Percentiles rank a stretch among this genome's conserved stretches.
phyloP scores from a whole-genome alignment of 2,113 vertebrate genomes.

The Erythrolamprus reginae region DNA sequence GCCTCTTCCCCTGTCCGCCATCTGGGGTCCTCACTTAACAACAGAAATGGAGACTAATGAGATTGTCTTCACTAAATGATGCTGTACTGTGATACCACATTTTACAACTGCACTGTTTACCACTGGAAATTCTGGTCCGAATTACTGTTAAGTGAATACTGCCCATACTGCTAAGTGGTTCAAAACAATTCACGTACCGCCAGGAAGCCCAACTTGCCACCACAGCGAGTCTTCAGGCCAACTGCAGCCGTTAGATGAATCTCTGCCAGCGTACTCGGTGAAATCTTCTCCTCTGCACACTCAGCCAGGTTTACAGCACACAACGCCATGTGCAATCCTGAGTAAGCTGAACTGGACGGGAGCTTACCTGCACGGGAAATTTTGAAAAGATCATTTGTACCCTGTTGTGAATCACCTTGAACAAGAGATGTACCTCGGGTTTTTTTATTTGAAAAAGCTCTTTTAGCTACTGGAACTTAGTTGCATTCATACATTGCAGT shows the following conservation, averaged over 20 bases:
- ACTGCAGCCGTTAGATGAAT: slow-evolving; percentile 89
- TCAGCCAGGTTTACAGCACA: slow-evolving; percentile 92
- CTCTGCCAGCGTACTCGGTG: slow-evolving; percentile 79
- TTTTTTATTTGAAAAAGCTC: not conserved
- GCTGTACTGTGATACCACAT: not conserved
- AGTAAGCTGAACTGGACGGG: slow-evolving; percentile 78
- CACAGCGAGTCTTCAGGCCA: slow-evolving; percentile 82
- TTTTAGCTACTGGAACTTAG: not conserved
- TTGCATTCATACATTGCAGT: not conserved
- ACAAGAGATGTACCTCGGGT: not conserved
- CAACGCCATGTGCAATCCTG: slow-evolving; percentile 85
- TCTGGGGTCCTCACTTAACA: not conserved
- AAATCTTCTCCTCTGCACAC: slow-evolving; percentile 88
- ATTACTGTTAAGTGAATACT: not conserved
- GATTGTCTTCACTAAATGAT: not conserved
- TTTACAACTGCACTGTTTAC: not conserved
- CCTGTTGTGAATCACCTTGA: not conserved
- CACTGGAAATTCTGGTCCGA: not conserved
- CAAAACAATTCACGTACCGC: slow-evolving; percentile 72
- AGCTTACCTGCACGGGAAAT: slow-evolving; percentile 77
- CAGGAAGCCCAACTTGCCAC: slow-evolving; percentile 84
- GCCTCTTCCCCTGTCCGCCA: not conserved
- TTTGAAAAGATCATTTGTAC: not conserved
- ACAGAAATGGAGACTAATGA: not conserved
- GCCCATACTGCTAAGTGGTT: not conserved